Base-by-base conservation (phyloP, 1,140 invertebrate genomes). In the Drosophila kepulauana region DNA sequence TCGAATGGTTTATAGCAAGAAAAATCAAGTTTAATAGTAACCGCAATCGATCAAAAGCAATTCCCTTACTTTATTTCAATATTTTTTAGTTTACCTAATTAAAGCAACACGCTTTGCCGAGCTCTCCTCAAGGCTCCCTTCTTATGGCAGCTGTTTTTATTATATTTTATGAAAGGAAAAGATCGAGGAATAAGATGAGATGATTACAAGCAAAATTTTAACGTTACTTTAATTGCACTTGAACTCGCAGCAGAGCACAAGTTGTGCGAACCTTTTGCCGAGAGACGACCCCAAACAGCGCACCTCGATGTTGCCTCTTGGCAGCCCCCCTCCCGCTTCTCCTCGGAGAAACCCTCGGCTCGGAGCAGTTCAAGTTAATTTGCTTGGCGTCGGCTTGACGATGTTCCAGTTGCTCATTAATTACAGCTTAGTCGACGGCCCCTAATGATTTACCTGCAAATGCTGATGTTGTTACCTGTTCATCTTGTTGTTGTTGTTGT, bases 371-470 rank as follows among this genome's bases (percentile, higher is more conserved):
- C 80, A 75, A 84, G 85, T 88, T 89, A 88, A 88, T 88, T 89
- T 89, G 81, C 78, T 75, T 28, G 61, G 71, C 73, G 58, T 63
- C 15, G 63, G 62, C 73, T 78, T 72, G 70, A 77, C 77, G 79
- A 75, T 89, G 86, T 81, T 75, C 75, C 77, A 84, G 70, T 81
- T 71, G 85, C 85, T 88, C 85, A 88, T 88, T 88, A 88, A 88
- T 88, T 88, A 88, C 75, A 76, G 81, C 85, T 89, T 79, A 78
- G 85, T 80, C 72, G 74, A 15, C 20, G 33, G 25, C 28, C 43
- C 68, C 49, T 74, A 84, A 89, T 87, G 84, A 81, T 87, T 88
- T 84, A 84, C 85, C 84, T 88, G 59, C 61, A 79, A 64, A 72
- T 76, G 61, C 64, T 46, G 51, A 57, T 65, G 66, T 49, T 67